Evolutionary conservation across 2,113 vertebrate species (phyloP).

Genomic region (Corythornis vintsioides): DNA sequence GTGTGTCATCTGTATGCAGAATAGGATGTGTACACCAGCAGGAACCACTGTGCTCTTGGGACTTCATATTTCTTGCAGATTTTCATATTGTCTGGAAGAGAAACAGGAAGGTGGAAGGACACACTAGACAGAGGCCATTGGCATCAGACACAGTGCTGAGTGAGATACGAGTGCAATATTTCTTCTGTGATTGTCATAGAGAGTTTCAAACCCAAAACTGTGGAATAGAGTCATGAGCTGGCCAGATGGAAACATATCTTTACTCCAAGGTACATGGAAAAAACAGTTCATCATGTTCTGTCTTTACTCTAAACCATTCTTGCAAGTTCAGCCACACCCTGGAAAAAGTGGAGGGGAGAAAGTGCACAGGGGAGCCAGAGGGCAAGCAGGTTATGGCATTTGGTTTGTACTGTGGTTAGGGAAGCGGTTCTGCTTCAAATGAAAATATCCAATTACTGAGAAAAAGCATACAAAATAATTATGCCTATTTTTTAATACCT

Average conservation of each 20-base stretch:
- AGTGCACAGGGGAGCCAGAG: background rate
- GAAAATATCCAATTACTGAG: background rate
- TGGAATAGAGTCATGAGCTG: background rate
- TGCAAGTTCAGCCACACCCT: background rate
- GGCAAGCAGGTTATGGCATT: background rate
- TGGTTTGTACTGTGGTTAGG: background rate
- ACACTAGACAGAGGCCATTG: background rate
- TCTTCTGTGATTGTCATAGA: background rate
- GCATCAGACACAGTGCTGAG: background rate
- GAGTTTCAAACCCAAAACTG: background rate
- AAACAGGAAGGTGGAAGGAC: background rate
- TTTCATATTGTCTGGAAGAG: background rate
- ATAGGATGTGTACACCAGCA: rapidly evolving
- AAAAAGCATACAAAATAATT: background rate
- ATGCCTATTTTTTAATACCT: background rate
- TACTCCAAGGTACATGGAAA: background rate
- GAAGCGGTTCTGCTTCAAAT: background rate
- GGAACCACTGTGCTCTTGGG: background rate
- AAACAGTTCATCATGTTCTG: background rate
- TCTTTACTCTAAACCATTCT: background rate
- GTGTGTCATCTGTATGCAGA: background rate
- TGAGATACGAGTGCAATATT: background rate
- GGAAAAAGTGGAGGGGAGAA: background rate
- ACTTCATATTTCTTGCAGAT: background rate
- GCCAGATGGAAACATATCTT: background rate